Conservation (phyloP, 2,888 invertebrate species). For the Cantharis rufa region DNA sequence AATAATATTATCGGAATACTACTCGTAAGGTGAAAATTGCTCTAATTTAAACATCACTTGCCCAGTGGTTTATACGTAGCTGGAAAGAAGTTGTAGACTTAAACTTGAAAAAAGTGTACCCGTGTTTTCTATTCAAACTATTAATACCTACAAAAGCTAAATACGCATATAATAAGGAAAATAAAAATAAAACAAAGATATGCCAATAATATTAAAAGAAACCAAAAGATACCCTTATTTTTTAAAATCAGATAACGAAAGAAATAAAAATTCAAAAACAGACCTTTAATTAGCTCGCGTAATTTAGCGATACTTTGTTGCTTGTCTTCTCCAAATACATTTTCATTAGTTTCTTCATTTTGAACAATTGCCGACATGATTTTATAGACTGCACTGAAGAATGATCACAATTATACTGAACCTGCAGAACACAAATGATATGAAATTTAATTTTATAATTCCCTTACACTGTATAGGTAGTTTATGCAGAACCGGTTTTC, state of each 20-base stretch:
- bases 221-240: too few species aligned
- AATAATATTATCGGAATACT: too few species aligned
- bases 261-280: background rate
- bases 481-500: background rate
- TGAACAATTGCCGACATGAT: background rate
- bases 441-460: background rate
- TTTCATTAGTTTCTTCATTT: background rate
- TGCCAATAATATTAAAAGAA: too few species aligned
- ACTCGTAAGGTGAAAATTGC: too few species aligned
- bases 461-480: background rate
- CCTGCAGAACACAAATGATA: background rate
- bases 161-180: too few species aligned
- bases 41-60: too few species aligned
- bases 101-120: too few species aligned
- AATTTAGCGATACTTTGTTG: background rate
- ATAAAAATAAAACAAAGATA: too few species aligned
- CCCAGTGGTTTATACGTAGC: too few species aligned
- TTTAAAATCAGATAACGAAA: background rate
- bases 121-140: too few species aligned
- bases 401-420: background rate
- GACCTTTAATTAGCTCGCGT: background rate
- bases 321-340: background rate
- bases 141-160: too few species aligned
- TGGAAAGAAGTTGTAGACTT: too few species aligned
- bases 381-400: background rate